Conservation (phyloP, 2,888 invertebrate genomes). For the Criorhina ranunculi region DNA sequence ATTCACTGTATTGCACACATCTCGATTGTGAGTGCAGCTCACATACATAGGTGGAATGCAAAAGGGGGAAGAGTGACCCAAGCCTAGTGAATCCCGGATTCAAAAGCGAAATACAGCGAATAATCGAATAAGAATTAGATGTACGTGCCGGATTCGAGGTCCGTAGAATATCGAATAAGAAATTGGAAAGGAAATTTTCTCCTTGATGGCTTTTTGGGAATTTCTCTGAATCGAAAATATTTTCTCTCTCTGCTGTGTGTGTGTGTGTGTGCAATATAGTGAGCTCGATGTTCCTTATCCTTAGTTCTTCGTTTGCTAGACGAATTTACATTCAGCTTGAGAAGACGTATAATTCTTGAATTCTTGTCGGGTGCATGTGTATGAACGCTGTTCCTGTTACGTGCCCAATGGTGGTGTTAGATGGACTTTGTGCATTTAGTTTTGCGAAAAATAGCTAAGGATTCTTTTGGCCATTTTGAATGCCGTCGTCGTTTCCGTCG, state of each 20-base stretch:
- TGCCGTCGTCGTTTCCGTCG: slow-evolving; percentile 41
- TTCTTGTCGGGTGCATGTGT: slow-evolving; percentile 47
- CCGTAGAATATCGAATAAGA: slow-evolving; percentile 49
- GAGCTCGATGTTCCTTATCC: slow-evolving; percentile 10
- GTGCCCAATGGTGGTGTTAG: slow-evolving; percentile 30
- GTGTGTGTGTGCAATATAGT: slow-evolving; percentile 29
- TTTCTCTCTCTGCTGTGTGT: slow-evolving; percentile 29
- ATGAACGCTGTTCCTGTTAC: slow-evolving; percentile 52
- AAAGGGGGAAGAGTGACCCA: slow-evolving; percentile 27
- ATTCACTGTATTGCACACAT: slow-evolving; percentile 57
- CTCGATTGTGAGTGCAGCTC: slow-evolving; percentile 45
- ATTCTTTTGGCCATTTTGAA: slow-evolving; percentile 35
- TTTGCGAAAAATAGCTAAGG: background rate
- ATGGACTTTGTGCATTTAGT: slow-evolving; percentile 29
- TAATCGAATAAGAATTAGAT: slow-evolving; percentile 70
- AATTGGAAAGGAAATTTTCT: slow-evolving; percentile 60
- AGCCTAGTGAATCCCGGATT: slow-evolving; percentile 49
- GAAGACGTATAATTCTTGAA: slow-evolving; percentile 48
- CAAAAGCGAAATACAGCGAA: slow-evolving; percentile 64
- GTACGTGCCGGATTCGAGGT: slow-evolving; percentile 65
- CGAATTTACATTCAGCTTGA: slow-evolving; percentile 66
- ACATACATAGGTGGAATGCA: slow-evolving; percentile 21
- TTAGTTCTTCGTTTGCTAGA: slow-evolving; percentile 19
- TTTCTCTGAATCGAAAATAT: slow-evolving; percentile 54
- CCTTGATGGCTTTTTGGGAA: slow-evolving; percentile 58